Conservation (phyloP, 2,797 vertebrate genomes). For the Malacoraja senta region DNA sequence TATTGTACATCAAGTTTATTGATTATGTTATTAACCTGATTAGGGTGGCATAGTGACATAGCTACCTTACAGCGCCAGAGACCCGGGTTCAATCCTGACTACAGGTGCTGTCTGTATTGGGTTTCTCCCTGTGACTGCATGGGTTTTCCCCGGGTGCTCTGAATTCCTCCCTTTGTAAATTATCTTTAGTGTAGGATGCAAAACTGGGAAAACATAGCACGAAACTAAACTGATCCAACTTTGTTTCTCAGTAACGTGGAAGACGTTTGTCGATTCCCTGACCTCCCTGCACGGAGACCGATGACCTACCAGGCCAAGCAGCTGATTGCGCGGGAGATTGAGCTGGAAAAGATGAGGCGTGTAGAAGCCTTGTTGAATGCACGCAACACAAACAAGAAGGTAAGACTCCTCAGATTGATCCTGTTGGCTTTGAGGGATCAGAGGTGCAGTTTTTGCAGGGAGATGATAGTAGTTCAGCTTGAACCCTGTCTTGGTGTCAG, state of each 20-base stretch:
- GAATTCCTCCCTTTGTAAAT: no score
- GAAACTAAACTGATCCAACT: background rate
- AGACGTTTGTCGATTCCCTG: conserved; percentile 72
- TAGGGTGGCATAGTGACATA: no score
- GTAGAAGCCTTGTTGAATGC: conserved; percentile 63
- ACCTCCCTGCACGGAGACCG: conserved; percentile 71
- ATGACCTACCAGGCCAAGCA: conserved; percentile 92
- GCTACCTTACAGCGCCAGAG: no score
- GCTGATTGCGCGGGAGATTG: conserved; percentile 82
- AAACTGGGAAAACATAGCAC: no score
- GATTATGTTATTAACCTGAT: background rate
- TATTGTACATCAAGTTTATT: background rate
- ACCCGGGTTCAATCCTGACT: no score
- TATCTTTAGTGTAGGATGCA: no score
- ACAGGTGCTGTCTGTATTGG: no score
- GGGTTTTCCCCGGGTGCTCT: no score
- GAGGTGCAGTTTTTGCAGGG: no score
- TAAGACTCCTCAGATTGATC: background rate
- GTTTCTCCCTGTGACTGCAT: no score
- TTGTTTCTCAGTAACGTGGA: conserved; percentile 68
- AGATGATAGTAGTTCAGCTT: no score
- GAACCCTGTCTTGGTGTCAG: no score
- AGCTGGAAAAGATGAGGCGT: conserved; percentile 87
- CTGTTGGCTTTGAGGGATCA: background rate
- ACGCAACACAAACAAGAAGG: conserved; percentile 55